Conservation (phyloP, 1,140 invertebrate species). For the Temnothorax curvispinosus region DNA sequence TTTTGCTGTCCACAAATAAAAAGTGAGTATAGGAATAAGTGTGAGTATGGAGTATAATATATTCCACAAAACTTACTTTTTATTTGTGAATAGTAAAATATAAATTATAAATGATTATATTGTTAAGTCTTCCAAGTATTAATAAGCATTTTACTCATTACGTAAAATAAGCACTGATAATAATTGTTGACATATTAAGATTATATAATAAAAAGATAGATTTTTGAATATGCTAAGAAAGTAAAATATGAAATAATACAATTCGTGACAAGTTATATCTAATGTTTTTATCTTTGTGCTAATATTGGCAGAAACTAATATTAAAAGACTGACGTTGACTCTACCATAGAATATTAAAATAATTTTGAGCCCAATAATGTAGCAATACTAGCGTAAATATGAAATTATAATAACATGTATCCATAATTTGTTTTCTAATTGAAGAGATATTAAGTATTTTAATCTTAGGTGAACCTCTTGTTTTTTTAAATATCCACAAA, state of each 20-base stretch:
- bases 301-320: slow-evolving; percentile 17
- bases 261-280: background rate
- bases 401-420: slow-evolving; percentile 9
- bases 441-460: slow-evolving; percentile 27
- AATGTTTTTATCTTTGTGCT: background rate
- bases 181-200: slow-evolving; percentile 60
- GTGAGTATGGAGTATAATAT: no score
- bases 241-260: background rate
- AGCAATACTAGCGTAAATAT: slow-evolving; percentile 53
- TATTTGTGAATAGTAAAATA: slow-evolving; percentile 21
- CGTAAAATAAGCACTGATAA: slow-evolving; percentile 44
- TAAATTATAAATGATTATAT: slow-evolving; percentile 54
- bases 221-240: slow-evolving; percentile 34
- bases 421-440: background rate
- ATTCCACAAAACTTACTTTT: slow-evolving; percentile 33
- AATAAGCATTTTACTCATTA: slow-evolving; percentile 54
- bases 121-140: slow-evolving; percentile 68
- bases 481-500: slow-evolving; percentile 34
- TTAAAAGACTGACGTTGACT: slow-evolving; percentile 28
- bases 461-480: background rate
- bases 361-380: slow-evolving; percentile 18
- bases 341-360: slow-evolving; percentile 30
- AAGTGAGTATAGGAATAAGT: no score
- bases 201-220: slow-evolving; percentile 16
- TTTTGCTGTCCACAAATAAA: no score